Evolutionary conservation across 1,140 invertebrate species (phyloP).

Genomic region (Argopecten irradians): DNA sequence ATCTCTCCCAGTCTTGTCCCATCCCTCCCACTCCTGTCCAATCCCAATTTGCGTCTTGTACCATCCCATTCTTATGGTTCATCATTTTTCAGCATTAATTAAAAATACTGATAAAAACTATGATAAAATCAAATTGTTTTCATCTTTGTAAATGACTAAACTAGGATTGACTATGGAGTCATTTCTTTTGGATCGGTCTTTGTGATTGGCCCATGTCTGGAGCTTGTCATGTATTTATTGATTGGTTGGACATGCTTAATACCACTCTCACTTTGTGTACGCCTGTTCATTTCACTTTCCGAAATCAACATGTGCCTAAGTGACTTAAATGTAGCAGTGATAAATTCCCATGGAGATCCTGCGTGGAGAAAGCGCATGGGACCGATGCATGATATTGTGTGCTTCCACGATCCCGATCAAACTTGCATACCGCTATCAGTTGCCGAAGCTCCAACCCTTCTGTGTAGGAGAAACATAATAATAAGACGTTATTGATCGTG

Average conservation of each 20-base stretch:
- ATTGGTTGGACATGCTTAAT: conserved; percentile 4
- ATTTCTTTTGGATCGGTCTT: background rate
- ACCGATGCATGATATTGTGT: background rate
- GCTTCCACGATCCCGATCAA: conserved; percentile 1
- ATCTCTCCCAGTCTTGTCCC: too few species aligned
- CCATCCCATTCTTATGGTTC: too few species aligned
- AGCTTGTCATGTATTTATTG: background rate
- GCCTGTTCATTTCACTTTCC: conserved; percentile 15
- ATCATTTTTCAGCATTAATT: too few species aligned
- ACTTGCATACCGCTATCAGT: background rate
- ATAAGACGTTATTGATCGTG: conserved; percentile 9
- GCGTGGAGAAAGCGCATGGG: background rate
- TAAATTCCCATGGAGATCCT: background rate
- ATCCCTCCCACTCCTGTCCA: too few species aligned
- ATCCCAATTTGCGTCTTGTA: too few species aligned
- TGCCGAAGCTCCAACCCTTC: conserved; percentile 5
- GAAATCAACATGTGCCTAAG: conserved; percentile 9
- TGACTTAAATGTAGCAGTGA: conserved; percentile 11
- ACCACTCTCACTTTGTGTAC: background rate
- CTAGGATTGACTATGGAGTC: background rate
- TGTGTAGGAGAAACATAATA: background rate
- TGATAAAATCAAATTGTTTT: too few species aligned
- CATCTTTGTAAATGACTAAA: too few species aligned
- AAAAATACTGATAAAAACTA: too few species aligned
- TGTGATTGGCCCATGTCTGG: background rate